phyloP scores from a whole-genome alignment of 2,888 invertebrate species.

The Protodeltote pygarga region DNA sequence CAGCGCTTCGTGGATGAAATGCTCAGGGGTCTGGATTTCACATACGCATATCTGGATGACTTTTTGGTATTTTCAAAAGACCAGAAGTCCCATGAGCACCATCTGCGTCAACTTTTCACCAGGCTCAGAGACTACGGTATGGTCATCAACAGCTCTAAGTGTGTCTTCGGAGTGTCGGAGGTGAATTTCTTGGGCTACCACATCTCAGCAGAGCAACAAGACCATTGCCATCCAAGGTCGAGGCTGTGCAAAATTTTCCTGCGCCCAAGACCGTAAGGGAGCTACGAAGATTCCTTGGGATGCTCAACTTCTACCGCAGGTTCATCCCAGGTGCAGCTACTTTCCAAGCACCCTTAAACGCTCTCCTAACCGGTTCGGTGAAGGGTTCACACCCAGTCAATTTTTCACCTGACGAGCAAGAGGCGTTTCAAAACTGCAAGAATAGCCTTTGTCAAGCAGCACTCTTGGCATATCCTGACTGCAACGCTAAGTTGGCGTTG shows the following conservation, averaged over 20 bases:
- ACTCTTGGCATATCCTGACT: constrained; percentile 53
- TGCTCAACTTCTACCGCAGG: constrained; percentile 53
- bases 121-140: constrained; percentile 34
- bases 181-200: constrained; percentile 43
- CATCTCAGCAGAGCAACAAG: constrained; percentile 46
- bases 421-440: constrained; percentile 50
- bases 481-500: constrained; percentile 48
- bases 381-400: constrained; percentile 50
- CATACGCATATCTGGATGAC: constrained; percentile 58
- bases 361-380: constrained; percentile 43
- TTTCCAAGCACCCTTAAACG: constrained; percentile 48
- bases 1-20: no score
- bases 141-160: constrained; percentile 41
- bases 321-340: constrained; percentile 55
- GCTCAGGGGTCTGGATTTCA: constrained; percentile 34
- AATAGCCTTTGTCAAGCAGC: constrained; percentile 47
- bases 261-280: constrained; percentile 33
- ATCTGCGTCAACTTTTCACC: constrained; percentile 41
- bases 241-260: constrained; percentile 41
- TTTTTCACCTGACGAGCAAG: constrained; percentile 29
- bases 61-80: constrained; percentile 48
- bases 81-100: constrained; percentile 23
- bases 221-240: constrained; percentile 55
- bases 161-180: constrained; percentile 37
- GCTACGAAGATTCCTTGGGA: constrained; percentile 45